These are phyloP conservation scores for Epizoanthus illoricatus DNA, from an alignment of 92 coral and sea anemone species.

Conservation along the genomic window DNA sequence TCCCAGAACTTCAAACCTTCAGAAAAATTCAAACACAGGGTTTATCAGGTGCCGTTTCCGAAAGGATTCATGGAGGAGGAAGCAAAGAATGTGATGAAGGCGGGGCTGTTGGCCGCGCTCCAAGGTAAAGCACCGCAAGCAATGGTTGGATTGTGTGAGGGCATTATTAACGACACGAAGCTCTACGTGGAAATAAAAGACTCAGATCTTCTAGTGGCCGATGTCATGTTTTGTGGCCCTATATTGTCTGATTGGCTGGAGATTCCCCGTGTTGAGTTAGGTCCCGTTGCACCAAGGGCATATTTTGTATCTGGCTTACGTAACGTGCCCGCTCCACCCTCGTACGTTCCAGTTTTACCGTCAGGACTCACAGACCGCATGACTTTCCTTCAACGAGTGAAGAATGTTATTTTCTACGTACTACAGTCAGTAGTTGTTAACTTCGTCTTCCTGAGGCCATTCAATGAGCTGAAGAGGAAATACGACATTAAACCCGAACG, in stretches of 20 bases:
- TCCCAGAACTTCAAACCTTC: neutral
- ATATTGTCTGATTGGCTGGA: constrained; percentile 11
- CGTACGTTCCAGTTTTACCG: constrained; percentile 44
- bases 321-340: constrained; percentile 43
- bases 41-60: neutral
- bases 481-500: constrained; percentile 63
- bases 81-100: neutral
- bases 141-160: neutral
- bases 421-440: neutral
- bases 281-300: neutral
- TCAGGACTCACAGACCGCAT: constrained; percentile 41
- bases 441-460: neutral
- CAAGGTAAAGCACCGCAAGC: neutral
- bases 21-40: constrained; percentile 5
- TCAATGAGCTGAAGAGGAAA: constrained; percentile 43
- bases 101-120: neutral
- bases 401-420: constrained; percentile 20
- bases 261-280: constrained; percentile 37
- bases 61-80: neutral
- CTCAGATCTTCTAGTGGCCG: constrained; percentile 38
- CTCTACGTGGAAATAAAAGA: constrained; percentile 22
- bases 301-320: neutral
- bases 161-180: constrained; percentile 12
- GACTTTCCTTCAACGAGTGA: constrained; percentile 36
- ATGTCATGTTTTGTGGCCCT: constrained; percentile 23